These are phyloP conservation scores for Tanytarsus gracilentus DNA, from an alignment of 2,888 invertebrate species.

Conservation along the genomic window DNA sequence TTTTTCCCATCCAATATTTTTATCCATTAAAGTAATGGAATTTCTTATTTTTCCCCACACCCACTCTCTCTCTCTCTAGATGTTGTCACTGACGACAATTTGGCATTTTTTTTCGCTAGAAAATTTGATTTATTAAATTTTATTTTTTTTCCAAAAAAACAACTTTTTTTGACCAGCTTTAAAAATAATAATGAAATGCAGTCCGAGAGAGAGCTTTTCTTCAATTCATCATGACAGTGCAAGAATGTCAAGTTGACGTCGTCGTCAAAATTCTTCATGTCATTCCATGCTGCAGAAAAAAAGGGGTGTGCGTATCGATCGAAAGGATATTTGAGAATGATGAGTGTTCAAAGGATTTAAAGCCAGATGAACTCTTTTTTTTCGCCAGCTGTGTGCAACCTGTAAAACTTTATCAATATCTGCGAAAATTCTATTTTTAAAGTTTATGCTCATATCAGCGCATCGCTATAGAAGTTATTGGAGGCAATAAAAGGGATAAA, in stretches of 20 bases:
- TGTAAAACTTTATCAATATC: too few relatives aligned
- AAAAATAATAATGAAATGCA: background rate
- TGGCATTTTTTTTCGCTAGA: background rate
- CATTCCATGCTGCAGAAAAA: background rate
- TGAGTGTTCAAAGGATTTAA: background rate
- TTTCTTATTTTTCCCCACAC: conserved; percentile 15
- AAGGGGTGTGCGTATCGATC: conserved; percentile 25
- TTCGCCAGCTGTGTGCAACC: too few relatives aligned
- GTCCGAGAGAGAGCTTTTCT: conserved; percentile 4
- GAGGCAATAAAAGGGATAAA: conserved; percentile 1
- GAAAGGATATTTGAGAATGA: background rate
- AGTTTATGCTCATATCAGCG: too few relatives aligned
- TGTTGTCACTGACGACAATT: background rate
- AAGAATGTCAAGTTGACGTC: background rate
- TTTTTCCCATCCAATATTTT: conserved; percentile 25
- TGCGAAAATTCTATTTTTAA: too few relatives aligned
- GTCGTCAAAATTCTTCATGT: conserved; percentile 8
- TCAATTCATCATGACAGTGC: conserved; percentile 24
- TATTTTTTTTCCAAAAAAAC: background rate
- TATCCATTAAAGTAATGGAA: conserved; percentile 26
- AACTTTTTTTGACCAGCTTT: background rate
- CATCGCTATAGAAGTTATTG: too few relatives aligned
- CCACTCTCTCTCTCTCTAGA: background rate
- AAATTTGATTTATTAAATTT: too few relatives aligned
- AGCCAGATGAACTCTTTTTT: too few relatives aligned